These are phyloP conservation scores for Monopterus albus DNA, from an alignment of 2,113 vertebrate species.

Conservation along the genomic window DNA sequence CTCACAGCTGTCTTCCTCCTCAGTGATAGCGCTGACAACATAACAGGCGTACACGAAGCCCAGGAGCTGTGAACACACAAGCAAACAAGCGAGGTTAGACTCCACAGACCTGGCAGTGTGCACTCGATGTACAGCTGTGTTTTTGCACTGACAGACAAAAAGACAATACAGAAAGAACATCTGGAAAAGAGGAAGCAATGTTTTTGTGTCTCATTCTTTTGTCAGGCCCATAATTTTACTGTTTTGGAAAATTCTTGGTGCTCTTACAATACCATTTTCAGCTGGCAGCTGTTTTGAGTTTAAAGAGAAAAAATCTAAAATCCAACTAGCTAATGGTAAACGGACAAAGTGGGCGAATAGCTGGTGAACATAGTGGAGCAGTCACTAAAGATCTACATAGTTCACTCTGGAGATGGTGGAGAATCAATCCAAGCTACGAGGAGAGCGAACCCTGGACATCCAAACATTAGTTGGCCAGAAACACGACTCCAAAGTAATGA, in stretches of 20 bases:
- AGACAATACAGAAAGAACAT: conserved; percentile 22
- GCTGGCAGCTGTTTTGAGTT: background rate
- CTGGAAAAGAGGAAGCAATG: conserved; percentile 6
- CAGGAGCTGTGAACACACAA: conserved; percentile 85
- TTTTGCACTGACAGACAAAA: conserved; percentile 14
- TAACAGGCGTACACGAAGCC: conserved; percentile 89
- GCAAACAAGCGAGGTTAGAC: conserved; percentile 49
- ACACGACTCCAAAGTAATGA: background rate
- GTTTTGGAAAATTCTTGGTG: too few species aligned
- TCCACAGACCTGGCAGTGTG: background rate
- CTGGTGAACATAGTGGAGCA: background rate
- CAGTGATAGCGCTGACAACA: conserved; percentile 87
- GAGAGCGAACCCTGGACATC: background rate
- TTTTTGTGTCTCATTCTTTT: too few species aligned
- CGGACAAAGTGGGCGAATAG: background rate
- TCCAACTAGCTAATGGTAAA: background rate
- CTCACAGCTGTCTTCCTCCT: conserved; percentile 87
- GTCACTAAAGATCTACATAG: background rate
- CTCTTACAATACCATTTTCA: background rate
- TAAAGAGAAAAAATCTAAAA: background rate
- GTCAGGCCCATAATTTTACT: too few species aligned
- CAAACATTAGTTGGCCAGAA: background rate
- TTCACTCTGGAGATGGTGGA: too few species aligned
- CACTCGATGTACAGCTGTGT: conserved; percentile 27
- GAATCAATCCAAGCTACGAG: background rate